Conservation (phyloP, 2,888 invertebrate species). For the Hemaris fuciformis region DNA sequence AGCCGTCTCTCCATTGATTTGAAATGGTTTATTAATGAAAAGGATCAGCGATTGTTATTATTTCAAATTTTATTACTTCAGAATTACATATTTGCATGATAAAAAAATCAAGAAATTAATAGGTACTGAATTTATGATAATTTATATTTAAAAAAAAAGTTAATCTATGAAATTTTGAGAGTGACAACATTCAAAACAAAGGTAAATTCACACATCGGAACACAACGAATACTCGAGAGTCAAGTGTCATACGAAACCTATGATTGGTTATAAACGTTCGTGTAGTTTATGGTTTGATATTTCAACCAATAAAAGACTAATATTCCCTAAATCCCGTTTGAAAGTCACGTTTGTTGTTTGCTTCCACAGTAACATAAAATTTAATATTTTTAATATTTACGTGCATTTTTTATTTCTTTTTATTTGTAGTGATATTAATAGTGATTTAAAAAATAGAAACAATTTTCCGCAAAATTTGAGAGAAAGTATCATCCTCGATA, state of each 20-base stretch:
- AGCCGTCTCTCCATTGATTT: too few relatives aligned
- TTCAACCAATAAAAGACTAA: not conserved
- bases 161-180: not conserved
- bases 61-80: too few relatives aligned
- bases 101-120: not conserved
- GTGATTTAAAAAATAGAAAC: not conserved
- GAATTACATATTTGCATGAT: not conserved
- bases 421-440: not conserved
- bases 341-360: not conserved
- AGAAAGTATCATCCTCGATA: slow-evolving; percentile 44
- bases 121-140: not conserved
- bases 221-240: not conserved
- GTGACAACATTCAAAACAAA: not conserved
- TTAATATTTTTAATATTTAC: not conserved
- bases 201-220: not conserved
- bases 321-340: not conserved
- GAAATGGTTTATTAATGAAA: too few relatives aligned
- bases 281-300: not conserved
- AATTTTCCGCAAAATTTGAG: slow-evolving; percentile 13
- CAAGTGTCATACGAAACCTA: not conserved
- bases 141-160: not conserved
- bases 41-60: too few relatives aligned
- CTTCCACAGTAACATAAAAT: not conserved
- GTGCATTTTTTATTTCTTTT: not conserved
- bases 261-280: not conserved